These are phyloP conservation scores for Nerophis ophidion DNA, from an alignment of 2,113 vertebrate species.

Conservation along the genomic window DNA sequence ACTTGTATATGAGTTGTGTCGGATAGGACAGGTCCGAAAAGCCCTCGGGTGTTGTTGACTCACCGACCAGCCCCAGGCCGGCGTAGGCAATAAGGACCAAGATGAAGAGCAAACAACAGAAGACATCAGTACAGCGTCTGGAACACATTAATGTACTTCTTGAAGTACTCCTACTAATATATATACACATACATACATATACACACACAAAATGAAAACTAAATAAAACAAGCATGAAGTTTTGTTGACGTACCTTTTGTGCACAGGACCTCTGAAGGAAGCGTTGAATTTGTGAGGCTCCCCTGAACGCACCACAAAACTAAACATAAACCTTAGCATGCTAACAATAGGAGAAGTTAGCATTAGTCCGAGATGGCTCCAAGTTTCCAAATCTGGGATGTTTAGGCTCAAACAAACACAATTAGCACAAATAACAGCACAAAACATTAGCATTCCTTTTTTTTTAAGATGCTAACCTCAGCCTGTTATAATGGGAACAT, in stretches of 20 bases:
- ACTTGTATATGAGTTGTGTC: too few relatives aligned
- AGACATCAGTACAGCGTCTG: slow-evolving; percentile 83
- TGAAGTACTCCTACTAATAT: background rate
- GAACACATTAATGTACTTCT: background rate
- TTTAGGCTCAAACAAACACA: too few relatives aligned
- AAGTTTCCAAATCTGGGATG: too few relatives aligned
- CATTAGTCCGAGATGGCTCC: too few relatives aligned
- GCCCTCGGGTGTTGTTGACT: slow-evolving; percentile 55
- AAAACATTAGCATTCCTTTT: too few relatives aligned
- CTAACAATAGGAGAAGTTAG: too few relatives aligned
- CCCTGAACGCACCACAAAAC: slow-evolving; percentile 23
- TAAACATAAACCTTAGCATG: too few relatives aligned
- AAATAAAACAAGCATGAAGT: background rate
- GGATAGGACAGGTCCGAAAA: background rate
- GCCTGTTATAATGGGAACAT: too few relatives aligned
- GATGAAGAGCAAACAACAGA: slow-evolving; percentile 84
- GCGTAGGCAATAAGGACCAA: slow-evolving; percentile 81
- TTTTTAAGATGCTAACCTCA: too few relatives aligned
- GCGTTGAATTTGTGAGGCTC: slow-evolving; percentile 42
- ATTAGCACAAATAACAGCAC: too few relatives aligned
- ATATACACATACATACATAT: too few relatives aligned
- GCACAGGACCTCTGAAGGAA: slow-evolving; percentile 47
- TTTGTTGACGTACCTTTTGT: slow-evolving; percentile 28
- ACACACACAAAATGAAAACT: too few relatives aligned
- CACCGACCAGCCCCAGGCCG: slow-evolving; percentile 83